These are phyloP conservation scores for Phenganax stokvisi DNA, from an alignment of 92 coral and sea anemone genomes.

Conservation along the genomic window DNA sequence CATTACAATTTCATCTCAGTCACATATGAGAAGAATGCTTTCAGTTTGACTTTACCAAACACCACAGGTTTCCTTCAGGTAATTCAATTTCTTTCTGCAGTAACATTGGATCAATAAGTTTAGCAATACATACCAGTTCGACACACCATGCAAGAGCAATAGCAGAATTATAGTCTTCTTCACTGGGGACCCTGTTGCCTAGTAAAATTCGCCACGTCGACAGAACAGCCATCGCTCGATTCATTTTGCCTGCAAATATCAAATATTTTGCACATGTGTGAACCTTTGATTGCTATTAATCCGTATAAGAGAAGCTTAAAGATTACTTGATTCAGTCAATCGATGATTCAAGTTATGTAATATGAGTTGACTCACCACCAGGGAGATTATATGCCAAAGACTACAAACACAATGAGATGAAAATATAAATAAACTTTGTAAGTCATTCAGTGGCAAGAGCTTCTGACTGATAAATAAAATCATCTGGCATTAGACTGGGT, in stretches of 20 bases:
- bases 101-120: background rate
- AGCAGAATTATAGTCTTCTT: constrained; percentile 60
- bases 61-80: too few relatives aligned
- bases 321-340: too few relatives aligned
- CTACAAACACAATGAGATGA: constrained; percentile 5
- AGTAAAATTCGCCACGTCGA: constrained; percentile 65
- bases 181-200: constrained; percentile 50
- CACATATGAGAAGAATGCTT: too few relatives aligned
- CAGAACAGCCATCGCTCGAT: constrained; percentile 82
- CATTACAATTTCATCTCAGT: too few relatives aligned
- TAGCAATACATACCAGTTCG: constrained; percentile 62
- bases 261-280: background rate
- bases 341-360: too few relatives aligned
- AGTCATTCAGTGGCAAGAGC: too few relatives aligned
- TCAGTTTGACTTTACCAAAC: too few relatives aligned
- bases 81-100: background rate
- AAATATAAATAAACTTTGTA: background rate
- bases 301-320: too few relatives aligned
- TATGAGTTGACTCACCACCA: constrained; percentile 59
- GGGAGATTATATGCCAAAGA: constrained; percentile 71
- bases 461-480: too few relatives aligned
- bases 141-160: constrained; percentile 81
- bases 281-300: background rate
- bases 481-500: too few relatives aligned
- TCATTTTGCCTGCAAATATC: constrained; percentile 59